Base-by-base conservation (phyloP, 2,113 vertebrate genomes). In the Panthera leo region DNA sequence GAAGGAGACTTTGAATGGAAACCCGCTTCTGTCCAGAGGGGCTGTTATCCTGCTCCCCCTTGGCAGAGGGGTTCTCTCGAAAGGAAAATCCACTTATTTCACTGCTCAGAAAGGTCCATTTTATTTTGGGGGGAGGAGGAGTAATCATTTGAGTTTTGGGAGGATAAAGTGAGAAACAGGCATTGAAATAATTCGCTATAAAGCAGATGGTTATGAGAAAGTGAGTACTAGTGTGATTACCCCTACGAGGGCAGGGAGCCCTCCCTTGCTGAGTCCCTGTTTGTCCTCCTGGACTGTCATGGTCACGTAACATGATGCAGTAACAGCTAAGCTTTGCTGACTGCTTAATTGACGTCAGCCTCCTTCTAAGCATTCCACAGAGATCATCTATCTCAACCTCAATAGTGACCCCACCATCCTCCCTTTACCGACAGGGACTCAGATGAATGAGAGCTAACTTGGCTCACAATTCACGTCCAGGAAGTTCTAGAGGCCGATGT, bases 391-490 rank as follows among this genome's bases (percentile, higher is more conserved):
- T 80, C 89, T 68, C 23, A 19, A 48, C 25, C 71, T 93, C 19
- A 31, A 31, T 25, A 7, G 6, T 19, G 67, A 63, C 13, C 9
- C 8, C 1, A 0, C 39, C 27, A 0, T 85, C 9, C 53, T 61
- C 29, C 19, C 55, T 65, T 96, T 42, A 29, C 13, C 89, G 71
- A 75, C 4, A 4, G 48, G 34, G n/a, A 58, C 42, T 27, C 36
- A 61, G 39, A 80, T 58, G 55, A 12, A 15, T 34, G 14, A 29
- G 42, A 45, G 7, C 85, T 29, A 23, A 61, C 29, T 55, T 42
- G 2, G 10, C 6, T 10, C 45, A n/a, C 1, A 8, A 55, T 10
- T 19, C 58, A 53, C 0, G 0, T 39, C 67, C 23, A 9, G 55
- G 51, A 36, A 61, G 55, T 39, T 34, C 31, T 11, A 48, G 89